These are phyloP conservation scores for Ormyrus rosae DNA, from an alignment of 2,888 invertebrate genomes.

Conservation along the genomic window DNA sequence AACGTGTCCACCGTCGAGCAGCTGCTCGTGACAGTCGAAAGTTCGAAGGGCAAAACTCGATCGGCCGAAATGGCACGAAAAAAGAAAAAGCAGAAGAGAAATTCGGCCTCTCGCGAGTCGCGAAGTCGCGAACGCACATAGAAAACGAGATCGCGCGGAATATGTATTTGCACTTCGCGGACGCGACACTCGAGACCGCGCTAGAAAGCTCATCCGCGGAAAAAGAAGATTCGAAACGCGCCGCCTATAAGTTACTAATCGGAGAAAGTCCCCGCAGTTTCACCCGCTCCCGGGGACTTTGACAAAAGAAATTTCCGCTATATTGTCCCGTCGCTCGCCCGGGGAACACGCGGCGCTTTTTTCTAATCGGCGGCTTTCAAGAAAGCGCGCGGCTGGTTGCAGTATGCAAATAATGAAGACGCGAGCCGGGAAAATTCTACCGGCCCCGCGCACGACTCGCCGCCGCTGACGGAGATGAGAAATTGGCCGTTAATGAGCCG, in stretches of 20 bases:
- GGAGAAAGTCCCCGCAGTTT: conserved; percentile 23
- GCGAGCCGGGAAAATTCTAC: no score
- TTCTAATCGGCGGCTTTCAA: not conserved
- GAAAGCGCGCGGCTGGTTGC: not conserved
- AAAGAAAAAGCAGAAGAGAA: no score
- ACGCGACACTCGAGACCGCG: not conserved
- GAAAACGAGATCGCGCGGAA: no score
- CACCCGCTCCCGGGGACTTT: conserved; percentile 3
- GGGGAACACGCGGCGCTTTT: not conserved
- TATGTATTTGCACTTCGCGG: no score
- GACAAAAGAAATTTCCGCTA: conserved; percentile 9
- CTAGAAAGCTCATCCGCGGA: not conserved
- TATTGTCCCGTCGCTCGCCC: not conserved
- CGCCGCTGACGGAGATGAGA: no score
- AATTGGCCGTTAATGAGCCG: no score
- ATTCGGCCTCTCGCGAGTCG: no score
- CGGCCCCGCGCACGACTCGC: no score
- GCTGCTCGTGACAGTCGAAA: not conserved
- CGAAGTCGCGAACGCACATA: no score
- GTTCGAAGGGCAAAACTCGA: not conserved
- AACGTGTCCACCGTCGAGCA: not conserved
- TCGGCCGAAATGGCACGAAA: not conserved
- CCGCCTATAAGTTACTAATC: conserved; percentile 12
- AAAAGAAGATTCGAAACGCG: conserved; percentile 17
- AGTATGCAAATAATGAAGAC: conserved; percentile 11